Evolutionary conservation across 2,113 vertebrate genomes (phyloP).

Genomic region (Saimiri boliviensis): DNA sequence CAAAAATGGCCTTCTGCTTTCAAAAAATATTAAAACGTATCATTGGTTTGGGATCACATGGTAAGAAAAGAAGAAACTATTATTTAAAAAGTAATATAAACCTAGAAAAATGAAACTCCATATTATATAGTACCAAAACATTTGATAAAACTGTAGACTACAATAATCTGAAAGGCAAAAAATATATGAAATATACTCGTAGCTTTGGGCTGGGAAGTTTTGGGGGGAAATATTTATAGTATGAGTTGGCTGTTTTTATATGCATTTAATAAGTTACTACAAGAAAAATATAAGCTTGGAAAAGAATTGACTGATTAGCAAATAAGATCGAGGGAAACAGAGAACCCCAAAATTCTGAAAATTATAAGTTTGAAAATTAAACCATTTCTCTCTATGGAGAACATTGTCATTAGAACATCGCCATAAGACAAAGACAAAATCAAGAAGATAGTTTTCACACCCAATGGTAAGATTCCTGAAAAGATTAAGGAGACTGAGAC

Average conservation of each 20-base stretch:
- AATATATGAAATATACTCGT: neutral
- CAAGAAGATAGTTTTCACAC: neutral
- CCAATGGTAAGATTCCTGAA: neutral
- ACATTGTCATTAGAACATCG: neutral
- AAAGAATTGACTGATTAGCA: neutral
- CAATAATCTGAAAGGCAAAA: neutral
- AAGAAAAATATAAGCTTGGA: neutral
- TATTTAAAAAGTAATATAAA: neutral
- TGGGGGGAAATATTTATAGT: neutral
- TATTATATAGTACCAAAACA: neutral
- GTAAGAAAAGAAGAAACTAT: neutral
- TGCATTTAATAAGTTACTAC: neutral
- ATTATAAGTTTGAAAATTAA: neutral
- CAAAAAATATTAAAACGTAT: slow-evolving; percentile 19
- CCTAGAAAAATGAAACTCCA: neutral
- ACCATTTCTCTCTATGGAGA: neutral
- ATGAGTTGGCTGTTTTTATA: neutral
- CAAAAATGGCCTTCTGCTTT: neutral
- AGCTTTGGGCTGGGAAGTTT: neutral
- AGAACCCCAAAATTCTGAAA: neutral
- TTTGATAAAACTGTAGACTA: neutral
- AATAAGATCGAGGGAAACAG: neutral
- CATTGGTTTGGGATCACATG: neutral
- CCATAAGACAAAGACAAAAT: neutral
- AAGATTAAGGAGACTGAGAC: neutral